Evolutionary conservation across 2,113 vertebrate genomes (phyloP).

Genomic region (Papio anubis): DNA sequence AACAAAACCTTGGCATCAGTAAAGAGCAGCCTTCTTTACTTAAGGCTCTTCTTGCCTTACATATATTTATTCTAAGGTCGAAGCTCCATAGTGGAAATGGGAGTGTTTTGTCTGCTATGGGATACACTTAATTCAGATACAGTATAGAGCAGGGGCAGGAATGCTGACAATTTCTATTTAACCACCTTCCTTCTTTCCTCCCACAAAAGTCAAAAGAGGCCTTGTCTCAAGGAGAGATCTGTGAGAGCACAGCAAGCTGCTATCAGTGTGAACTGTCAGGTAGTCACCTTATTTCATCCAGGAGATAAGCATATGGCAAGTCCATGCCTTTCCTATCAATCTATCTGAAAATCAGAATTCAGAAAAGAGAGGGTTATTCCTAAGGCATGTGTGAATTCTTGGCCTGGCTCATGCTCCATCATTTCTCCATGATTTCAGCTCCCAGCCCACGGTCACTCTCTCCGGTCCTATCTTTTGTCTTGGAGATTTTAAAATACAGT

Average conservation of each 20-base stretch:
- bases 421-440: background rate
- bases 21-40: background rate
- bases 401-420: background rate
- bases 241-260: background rate
- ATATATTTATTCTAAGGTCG: background rate
- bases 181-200: background rate
- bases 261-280: background rate
- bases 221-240: background rate
- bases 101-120: background rate
- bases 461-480: background rate
- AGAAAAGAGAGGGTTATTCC: background rate
- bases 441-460: background rate
- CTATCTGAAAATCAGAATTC: background rate
- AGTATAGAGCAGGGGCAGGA: background rate
- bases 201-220: background rate
- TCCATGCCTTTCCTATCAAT: background rate
- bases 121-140: background rate
- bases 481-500: background rate
- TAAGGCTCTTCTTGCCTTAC: background rate
- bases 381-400: background rate
- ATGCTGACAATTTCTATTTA: background rate
- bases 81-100: background rate
- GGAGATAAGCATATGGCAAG: background rate
- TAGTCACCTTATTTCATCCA: background rate
- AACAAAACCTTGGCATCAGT: background rate